phyloP scores from a whole-genome alignment of 1,140 invertebrate species.

The Ericerus pela region DNA sequence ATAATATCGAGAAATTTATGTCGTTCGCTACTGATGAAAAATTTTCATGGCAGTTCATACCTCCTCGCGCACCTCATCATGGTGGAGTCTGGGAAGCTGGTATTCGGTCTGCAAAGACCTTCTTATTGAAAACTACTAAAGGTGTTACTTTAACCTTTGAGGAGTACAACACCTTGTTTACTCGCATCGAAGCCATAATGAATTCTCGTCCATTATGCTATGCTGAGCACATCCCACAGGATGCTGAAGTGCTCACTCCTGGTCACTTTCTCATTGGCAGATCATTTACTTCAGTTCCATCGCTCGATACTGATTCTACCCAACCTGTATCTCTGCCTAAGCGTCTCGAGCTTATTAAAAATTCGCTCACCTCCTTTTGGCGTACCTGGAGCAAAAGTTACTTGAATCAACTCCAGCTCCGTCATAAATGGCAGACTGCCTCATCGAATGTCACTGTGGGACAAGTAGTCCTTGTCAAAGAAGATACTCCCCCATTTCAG shows the following conservation, averaged over 20 bases:
- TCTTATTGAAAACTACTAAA: conserved; percentile 19
- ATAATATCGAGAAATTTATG: not conserved
- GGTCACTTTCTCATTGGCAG: conserved; percentile 25
- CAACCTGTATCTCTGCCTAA: conserved; percentile 17
- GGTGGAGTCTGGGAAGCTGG: conserved; percentile 24
- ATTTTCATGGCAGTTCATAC: not conserved
- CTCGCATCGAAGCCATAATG: conserved; percentile 24
- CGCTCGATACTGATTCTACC: conserved; percentile 8
- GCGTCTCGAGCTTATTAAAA: conserved; percentile 19
- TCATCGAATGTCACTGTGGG: conserved; percentile 15
- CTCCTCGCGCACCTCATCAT: not conserved
- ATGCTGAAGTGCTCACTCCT: conserved; percentile 25
- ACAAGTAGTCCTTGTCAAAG: conserved; percentile 21
- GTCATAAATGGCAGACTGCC: conserved; percentile 22
- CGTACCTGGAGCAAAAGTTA: conserved; percentile 24
- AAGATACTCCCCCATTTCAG: too few relatives aligned
- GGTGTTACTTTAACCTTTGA: conserved; percentile 23
- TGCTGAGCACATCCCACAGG: too few relatives aligned
- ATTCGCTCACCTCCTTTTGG: conserved; percentile 23
- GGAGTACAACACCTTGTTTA: conserved; percentile 26
- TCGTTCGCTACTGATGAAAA: too few relatives aligned
- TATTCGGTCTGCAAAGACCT: conserved; percentile 20
- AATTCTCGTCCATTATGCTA: conserved; percentile 25
- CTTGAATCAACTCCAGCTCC: too few relatives aligned
- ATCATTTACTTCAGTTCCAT: conserved; percentile 12